Base-by-base conservation (phyloP, 1,140 invertebrate genomes). In the Chironomus tepperi region DNA sequence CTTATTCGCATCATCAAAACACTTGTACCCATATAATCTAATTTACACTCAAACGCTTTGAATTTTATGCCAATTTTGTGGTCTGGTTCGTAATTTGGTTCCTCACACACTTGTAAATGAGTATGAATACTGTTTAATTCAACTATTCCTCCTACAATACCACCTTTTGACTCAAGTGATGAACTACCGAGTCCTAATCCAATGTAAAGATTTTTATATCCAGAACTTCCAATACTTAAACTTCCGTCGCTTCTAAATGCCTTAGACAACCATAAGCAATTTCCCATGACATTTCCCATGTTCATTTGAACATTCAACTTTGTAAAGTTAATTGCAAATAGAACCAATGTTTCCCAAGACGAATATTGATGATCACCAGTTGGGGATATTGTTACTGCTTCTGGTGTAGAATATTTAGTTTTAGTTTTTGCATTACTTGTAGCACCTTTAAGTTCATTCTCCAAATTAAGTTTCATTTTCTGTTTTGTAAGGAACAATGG, bases 211-310 rank as follows among this genome's bases (percentile, higher is more conserved):
- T 97, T 96, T 80, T 96, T 96, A 80, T 96, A 94, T 2, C 96
- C 96, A 64, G 90, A 94, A 80, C 95, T 97, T 76, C 95, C 94
- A 78, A 98, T 97, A 42, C 94, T 95, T 7, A 98, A 84, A 47
- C 95, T 88, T 0, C 96, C 96, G 79, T 96, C 92, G 2, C 92
- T 95, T 80, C 91, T 88, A 79, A 97, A 94, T 78, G 95, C 93
- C 81, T 93, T 92, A 1, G 93, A 96, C 80, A 94, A 87, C 95
- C 95, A 98, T 6, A 82, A 64, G 73, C 74, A 47, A 81, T 98
- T 98, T 19, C 97, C 97, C 94, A 98, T 98, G 0, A 98, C 96
- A 81, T 98, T 98, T 18, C 96, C 95, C 94, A 99, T 99, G 83
- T 98, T 98, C 93, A 98, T 98, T 79, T 97, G 94, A 16, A 98